Evolutionary conservation across 2,888 invertebrate species (phyloP).

Genomic region (Eristalis arbustorum): DNA sequence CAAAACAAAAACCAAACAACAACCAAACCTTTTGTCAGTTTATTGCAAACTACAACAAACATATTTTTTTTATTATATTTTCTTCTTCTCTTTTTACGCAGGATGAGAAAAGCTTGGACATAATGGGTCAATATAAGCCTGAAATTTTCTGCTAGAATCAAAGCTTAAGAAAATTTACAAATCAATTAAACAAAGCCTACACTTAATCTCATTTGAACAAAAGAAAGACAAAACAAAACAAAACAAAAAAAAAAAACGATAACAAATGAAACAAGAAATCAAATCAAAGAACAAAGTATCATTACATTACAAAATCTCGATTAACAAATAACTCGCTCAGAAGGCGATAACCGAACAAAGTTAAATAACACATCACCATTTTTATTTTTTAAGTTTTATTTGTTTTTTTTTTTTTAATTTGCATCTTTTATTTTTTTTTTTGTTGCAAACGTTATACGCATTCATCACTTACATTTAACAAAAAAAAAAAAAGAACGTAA

Average conservation of each 20-base stretch:
- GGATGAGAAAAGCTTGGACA: slow-evolving; percentile 88
- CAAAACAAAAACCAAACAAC: too few relatives aligned
- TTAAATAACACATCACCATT: slow-evolving; percentile 51
- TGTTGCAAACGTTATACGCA: slow-evolving; percentile 40
- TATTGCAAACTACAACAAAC: slow-evolving; percentile 46
- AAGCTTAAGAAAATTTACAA: slow-evolving; percentile 46
- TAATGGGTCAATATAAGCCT: slow-evolving; percentile 89
- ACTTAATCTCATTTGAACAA: slow-evolving; percentile 61
- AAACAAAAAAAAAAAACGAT: slow-evolving; percentile 22
- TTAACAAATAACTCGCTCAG: slow-evolving; percentile 57
- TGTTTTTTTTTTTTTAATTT: slow-evolving; percentile 38
- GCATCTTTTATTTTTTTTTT: slow-evolving; percentile 60
- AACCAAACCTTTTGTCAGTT: slow-evolving; percentile 35
- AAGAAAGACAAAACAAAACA: slow-evolving; percentile 46
- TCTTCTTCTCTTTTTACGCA: slow-evolving; percentile 79
- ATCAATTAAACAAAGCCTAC: slow-evolving; percentile 68
- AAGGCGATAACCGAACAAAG: slow-evolving; percentile 64
- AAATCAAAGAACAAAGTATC: slow-evolving; percentile 59
- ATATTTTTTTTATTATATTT: slow-evolving; percentile 27
- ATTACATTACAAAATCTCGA: slow-evolving; percentile 40
- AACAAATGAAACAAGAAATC: slow-evolving; percentile 43
- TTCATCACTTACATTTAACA: slow-evolving; percentile 54
- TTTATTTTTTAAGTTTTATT: slow-evolving; percentile 8
- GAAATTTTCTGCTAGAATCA: slow-evolving; percentile 87
- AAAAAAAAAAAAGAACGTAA: background rate